phyloP scores from a whole-genome alignment of 2,797 vertebrate species.

The Hippocampus kuda region DNA sequence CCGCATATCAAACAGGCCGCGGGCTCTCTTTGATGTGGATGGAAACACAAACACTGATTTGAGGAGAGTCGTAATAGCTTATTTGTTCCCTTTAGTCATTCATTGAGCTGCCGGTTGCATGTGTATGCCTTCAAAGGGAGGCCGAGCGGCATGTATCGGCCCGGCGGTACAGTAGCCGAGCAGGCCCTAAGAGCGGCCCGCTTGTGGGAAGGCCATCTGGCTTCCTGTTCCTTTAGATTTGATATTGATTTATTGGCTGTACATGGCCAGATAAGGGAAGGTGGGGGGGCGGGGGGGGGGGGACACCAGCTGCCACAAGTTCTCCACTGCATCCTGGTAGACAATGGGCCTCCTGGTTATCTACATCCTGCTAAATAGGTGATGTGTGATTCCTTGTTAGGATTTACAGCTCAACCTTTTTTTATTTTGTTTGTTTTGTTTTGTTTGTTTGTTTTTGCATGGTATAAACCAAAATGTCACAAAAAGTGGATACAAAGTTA shows the following conservation, averaged over 20 bases:
- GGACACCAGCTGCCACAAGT: constrained; percentile 64
- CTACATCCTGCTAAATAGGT: constrained; percentile 37
- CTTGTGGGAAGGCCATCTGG: constrained; percentile 69
- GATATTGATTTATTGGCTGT: constrained; percentile 79
- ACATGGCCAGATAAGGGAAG: constrained; percentile 63
- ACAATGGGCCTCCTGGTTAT: constrained; percentile 54
- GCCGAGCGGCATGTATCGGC: constrained; percentile 41
- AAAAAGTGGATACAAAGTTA: not conserved
- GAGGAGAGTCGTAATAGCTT: constrained; percentile 74
- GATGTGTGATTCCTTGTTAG: constrained; percentile 24
- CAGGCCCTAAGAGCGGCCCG: constrained; percentile 54
- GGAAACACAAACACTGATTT: constrained; percentile 76
- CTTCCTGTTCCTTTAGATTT: constrained; percentile 71
- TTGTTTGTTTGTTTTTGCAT: not conserved
- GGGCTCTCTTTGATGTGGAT: constrained; percentile 68
- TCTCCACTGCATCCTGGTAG: constrained; percentile 44
- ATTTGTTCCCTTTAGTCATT: constrained; percentile 82
- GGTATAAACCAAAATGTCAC: not conserved
- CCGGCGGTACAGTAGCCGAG: constrained; percentile 64
- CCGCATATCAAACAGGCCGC: constrained; percentile 74
- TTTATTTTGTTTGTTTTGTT: not conserved
- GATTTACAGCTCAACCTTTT: not conserved
- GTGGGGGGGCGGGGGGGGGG: not conserved
- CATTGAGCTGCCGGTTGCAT: constrained; percentile 70
- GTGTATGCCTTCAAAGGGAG: constrained; percentile 73